phyloP scores from a whole-genome alignment of 1,140 invertebrate species.

The Ips typographus region DNA sequence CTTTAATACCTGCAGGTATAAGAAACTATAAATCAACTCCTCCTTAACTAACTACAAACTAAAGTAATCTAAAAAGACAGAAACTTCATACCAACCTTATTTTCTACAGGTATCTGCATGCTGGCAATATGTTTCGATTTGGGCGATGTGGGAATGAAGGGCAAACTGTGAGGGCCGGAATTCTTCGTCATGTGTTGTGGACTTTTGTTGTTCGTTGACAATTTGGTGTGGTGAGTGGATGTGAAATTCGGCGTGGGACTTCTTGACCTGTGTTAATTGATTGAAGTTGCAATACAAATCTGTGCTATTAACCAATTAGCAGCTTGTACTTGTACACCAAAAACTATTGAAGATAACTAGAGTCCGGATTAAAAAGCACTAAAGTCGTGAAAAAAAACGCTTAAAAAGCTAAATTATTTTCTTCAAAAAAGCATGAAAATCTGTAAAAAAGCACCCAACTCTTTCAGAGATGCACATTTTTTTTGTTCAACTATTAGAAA shows the following conservation, averaged over 20 bases:
- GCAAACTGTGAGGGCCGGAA: conserved; percentile 40
- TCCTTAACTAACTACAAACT: neutral
- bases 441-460: too few relatives aligned
- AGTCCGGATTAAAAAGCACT: too few relatives aligned
- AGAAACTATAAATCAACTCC: too few relatives aligned
- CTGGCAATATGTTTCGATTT: conserved; percentile 44
- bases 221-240: conserved; percentile 46
- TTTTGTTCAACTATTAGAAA: too few relatives aligned
- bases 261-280: conserved; percentile 37
- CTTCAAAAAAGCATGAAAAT: neutral
- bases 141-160: conserved; percentile 35
- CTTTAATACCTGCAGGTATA: too few relatives aligned
- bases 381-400: neutral
- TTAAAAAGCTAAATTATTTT: neutral
- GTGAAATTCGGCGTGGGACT: conserved; percentile 50
- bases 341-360: too few relatives aligned
- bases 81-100: conserved; percentile 15
- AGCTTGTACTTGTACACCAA: too few relatives aligned
- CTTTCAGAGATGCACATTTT: too few relatives aligned
- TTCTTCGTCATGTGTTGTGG: conserved; percentile 36
- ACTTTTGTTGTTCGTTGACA: conserved; percentile 37
- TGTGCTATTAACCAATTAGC: too few relatives aligned
- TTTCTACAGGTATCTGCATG: conserved; percentile 47
- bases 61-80: neutral
- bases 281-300: neutral